These are phyloP conservation scores for Tenthredo mesomela DNA, from an alignment of 2,888 invertebrate species.

Conservation along the genomic window DNA sequence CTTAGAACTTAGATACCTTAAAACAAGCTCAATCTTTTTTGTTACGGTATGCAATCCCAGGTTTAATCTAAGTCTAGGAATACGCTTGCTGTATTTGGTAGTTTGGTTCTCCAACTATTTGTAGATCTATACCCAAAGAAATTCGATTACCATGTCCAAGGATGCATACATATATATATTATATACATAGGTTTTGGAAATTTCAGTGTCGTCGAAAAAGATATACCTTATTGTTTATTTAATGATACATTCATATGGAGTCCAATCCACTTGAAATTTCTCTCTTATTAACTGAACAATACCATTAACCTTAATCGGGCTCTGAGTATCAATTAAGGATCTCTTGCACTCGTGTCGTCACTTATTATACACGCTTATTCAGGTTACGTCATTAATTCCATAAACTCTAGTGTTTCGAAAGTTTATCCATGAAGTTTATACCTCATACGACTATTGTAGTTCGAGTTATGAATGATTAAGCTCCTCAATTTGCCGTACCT, in stretches of 20 bases:
- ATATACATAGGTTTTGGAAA: not conserved
- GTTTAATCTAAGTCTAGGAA: not conserved
- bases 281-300: not conserved
- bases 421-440: not conserved
- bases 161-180: too few relatives aligned
- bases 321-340: not conserved
- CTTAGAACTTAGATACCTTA: not conserved
- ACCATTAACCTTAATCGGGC: not conserved
- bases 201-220: not conserved
- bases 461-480: not conserved
- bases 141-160: not conserved
- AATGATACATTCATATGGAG: not conserved
- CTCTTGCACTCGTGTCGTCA: not conserved
- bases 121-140: not conserved
- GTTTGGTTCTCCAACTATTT: not conserved
- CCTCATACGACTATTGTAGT: not conserved
- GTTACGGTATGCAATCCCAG: not conserved
- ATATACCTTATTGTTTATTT: not conserved
- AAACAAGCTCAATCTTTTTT: not conserved
- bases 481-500: not conserved
- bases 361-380: not conserved
- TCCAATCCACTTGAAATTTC: not conserved
- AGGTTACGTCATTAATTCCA: not conserved
- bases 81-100: not conserved
- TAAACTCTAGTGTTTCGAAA: not conserved